Percentiles rank a stretch among this genome's conserved stretches.
Conservation (phyloP, 2,888 invertebrate genomes). For the Allolobophora icterica region DNA sequence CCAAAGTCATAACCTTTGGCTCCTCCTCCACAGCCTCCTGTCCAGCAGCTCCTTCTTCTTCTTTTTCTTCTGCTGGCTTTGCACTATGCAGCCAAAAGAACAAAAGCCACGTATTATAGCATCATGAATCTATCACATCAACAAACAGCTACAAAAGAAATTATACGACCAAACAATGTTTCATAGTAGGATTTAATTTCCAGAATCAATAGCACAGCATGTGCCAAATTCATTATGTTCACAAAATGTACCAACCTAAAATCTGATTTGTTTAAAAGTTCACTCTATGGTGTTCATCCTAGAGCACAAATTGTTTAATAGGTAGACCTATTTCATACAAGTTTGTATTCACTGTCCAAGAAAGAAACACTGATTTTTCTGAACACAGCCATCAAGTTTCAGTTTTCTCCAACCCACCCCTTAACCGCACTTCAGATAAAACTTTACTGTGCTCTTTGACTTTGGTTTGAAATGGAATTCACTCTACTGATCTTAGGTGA, state of each 20-base stretch:
- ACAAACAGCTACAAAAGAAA: background rate
- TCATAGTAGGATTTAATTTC: background rate
- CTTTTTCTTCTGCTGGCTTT: constrained; percentile 27
- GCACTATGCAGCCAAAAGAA: background rate
- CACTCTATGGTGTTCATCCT: too few relatives aligned
- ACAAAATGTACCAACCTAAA: background rate
- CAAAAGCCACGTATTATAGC: background rate
- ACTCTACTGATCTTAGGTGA: too few relatives aligned
- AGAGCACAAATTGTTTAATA: too few relatives aligned
- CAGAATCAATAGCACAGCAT: background rate
- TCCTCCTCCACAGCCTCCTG: constrained; percentile 53
- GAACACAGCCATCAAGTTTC: too few relatives aligned
- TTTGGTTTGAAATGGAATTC: too few relatives aligned
- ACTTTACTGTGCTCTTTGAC: too few relatives aligned
- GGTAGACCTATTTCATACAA: background rate
- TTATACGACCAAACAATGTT: background rate
- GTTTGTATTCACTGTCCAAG: background rate
- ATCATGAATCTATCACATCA: background rate
- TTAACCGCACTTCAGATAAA: too few relatives aligned
- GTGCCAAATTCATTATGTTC: background rate
- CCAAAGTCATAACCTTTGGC: constrained; percentile 84
- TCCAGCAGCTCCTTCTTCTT: background rate
- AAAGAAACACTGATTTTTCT: too few relatives aligned
- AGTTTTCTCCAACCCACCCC: too few relatives aligned
- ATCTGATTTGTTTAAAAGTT: too few relatives aligned